phyloP scores from a whole-genome alignment of 2,888 invertebrate genomes.

The Catocala sponsa region DNA sequence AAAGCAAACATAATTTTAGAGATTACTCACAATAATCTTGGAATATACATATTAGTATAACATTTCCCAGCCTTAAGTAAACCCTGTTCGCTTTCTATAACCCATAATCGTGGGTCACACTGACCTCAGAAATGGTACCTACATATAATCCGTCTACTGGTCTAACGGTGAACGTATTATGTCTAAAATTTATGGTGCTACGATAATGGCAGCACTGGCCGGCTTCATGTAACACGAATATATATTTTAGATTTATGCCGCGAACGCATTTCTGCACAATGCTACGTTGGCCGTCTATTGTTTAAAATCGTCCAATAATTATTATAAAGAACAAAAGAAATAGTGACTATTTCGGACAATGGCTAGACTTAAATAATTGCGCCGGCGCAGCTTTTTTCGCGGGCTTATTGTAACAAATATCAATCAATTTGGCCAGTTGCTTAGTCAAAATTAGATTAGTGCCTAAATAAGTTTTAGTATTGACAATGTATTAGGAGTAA shows the following conservation, averaged over 20 bases:
- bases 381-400: too few species aligned
- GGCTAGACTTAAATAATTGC: too few species aligned
- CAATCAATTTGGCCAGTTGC: too few species aligned
- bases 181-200: slow-evolving; percentile 44
- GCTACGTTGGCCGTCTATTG: neutral
- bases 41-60: slow-evolving; percentile 1
- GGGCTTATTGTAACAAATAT: too few species aligned
- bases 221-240: slow-evolving; percentile 25
- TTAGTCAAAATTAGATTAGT: too few species aligned
- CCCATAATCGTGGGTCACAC: slow-evolving; percentile 42
- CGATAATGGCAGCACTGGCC: slow-evolving; percentile 45
- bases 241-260: slow-evolving; percentile 5
- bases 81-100: slow-evolving; percentile 41
- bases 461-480: too few species aligned
- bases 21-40: too few species aligned
- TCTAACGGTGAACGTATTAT: slow-evolving; percentile 48
- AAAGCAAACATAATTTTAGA: too few species aligned
- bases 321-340: too few species aligned
- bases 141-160: slow-evolving; percentile 41
- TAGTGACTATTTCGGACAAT: too few species aligned
- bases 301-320: too few species aligned
- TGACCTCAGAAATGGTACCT: slow-evolving; percentile 32
- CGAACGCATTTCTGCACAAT: neutral
- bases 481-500: too few species aligned
- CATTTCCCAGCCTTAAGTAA: slow-evolving; percentile 33